Conservation (phyloP, 2,797 vertebrate species). For the Sebastes oblongus region DNA sequence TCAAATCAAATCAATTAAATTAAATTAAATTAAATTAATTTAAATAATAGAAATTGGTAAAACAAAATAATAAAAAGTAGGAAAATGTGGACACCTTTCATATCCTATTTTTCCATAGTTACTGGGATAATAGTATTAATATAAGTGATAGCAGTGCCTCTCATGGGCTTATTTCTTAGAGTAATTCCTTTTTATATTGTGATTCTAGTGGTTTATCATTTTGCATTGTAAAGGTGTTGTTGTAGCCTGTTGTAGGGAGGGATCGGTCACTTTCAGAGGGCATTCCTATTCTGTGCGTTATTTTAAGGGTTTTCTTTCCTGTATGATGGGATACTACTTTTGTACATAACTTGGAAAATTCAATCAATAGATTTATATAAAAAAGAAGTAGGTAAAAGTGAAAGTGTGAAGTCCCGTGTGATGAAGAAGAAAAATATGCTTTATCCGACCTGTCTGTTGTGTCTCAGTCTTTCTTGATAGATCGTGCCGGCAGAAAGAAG, state of each 20-base stretch:
- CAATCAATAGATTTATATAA: not conserved
- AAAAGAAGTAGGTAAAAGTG: not conserved
- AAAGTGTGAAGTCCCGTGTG: not conserved
- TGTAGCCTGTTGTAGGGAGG: not conserved
- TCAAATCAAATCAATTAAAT: no score
- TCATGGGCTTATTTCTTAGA: not conserved
- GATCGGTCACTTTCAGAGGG: not conserved
- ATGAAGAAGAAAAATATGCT: not conserved
- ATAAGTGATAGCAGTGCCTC: no score
- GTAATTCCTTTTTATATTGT: not conserved
- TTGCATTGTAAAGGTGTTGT: not conserved
- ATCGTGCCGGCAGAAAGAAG: slow-evolving; percentile 79
- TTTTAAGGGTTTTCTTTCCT: not conserved
- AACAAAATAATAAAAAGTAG: no score
- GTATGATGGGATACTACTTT: not conserved
- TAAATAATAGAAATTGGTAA: not conserved
- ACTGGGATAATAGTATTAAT: not conserved
- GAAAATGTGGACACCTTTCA: not conserved
- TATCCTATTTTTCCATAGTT: not conserved
- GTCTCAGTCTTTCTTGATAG: slow-evolving; percentile 81
- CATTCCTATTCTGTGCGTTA: not conserved
- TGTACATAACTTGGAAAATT: not conserved
- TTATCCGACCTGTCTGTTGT: not conserved
- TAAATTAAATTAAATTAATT: no score
- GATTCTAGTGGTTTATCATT: not conserved